Evolutionary conservation across 1,140 invertebrate genomes (phyloP).

Genomic region (Metaphire vulgaris): DNA sequence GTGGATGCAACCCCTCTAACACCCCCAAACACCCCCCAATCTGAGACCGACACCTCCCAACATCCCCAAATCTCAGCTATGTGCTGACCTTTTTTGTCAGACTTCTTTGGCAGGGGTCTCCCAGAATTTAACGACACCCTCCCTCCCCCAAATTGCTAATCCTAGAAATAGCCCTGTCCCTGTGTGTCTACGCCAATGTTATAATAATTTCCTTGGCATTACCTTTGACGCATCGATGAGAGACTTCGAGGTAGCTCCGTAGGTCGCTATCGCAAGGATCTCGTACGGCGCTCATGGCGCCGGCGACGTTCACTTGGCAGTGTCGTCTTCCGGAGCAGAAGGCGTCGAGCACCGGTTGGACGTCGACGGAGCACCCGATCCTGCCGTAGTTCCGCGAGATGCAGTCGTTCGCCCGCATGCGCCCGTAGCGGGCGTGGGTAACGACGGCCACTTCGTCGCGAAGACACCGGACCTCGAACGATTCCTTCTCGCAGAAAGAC

Average conservation of each 20-base stretch:
- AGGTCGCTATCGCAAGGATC: neutral
- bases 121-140: no score
- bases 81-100: no score
- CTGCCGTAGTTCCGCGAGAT: constrained; percentile 7
- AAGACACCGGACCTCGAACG: constrained; percentile 3
- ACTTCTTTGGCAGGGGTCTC: no score
- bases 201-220: no score
- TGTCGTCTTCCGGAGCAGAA: neutral
- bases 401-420: constrained; percentile 24
- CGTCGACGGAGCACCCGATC: constrained; percentile 9
- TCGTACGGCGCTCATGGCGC: neutral
- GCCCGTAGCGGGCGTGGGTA: constrained; percentile 21
- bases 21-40: no score
- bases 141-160: no score
- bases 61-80: no score
- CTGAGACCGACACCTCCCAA: no score
- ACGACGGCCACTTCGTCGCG: constrained; percentile 17
- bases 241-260: neutral
- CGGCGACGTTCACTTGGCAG: neutral
- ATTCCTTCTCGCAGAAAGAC: constrained; percentile 16
- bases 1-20: no score
- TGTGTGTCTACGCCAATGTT: no score
- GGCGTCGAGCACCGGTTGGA: neutral
- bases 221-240: neutral
- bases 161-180: no score